Conservation (phyloP, 2,113 vertebrate species). For the Ciconia boyciana region DNA sequence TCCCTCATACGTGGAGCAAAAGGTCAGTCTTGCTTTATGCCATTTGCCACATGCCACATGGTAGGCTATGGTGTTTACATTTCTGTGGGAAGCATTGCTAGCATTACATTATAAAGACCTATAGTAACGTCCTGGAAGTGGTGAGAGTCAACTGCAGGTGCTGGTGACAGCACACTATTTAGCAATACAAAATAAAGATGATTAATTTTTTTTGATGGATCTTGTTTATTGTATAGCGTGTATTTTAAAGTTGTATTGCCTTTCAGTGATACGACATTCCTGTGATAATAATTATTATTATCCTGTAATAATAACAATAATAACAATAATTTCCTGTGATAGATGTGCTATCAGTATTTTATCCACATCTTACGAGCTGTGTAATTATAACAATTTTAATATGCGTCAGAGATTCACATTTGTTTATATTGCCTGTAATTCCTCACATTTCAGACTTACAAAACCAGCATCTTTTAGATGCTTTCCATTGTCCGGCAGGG, state of each 20-base stretch:
- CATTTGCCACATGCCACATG: neutral
- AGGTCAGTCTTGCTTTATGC: neutral
- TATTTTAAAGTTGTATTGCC: neutral
- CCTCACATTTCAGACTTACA: constrained; percentile 19
- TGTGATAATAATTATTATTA: neutral
- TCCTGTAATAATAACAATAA: neutral
- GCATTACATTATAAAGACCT: neutral
- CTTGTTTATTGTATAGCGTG: neutral
- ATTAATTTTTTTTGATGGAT: neutral
- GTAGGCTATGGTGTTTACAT: neutral
- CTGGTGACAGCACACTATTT: neutral
- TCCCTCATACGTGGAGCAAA: neutral
- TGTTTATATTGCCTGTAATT: constrained; percentile 19
- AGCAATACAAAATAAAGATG: neutral
- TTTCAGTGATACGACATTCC: neutral
- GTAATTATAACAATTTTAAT: neutral
- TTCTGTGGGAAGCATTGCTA: neutral
- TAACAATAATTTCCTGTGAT: neutral
- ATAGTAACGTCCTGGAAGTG: neutral
- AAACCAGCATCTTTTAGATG: constrained; percentile 56
- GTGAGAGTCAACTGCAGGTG: neutral
- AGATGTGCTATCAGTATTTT: neutral
- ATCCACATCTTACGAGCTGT: neutral
- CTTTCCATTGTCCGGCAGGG: constrained; percentile 45
- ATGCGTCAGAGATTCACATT: neutral